A percentile compares a stretch with the other conserved stretches of the same genome.
phyloP scores from a whole-genome alignment of 53 echinoderm and acorn worm species.

The Antedon mediterranea region DNA sequence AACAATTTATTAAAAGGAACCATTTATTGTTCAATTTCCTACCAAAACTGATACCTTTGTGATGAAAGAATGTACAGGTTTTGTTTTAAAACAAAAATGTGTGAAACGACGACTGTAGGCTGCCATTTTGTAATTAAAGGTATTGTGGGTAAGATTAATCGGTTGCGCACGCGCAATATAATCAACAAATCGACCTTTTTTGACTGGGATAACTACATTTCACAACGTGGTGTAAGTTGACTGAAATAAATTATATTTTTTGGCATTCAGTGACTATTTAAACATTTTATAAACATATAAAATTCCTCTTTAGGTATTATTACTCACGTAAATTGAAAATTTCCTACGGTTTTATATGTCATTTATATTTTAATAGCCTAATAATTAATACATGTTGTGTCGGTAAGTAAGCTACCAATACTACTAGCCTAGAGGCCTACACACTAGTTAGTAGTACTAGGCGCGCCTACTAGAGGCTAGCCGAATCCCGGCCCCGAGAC shows the following conservation, averaged over 20 bases:
- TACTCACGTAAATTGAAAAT: neutral
- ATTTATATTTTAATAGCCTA: no score
- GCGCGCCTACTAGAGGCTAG: no score
- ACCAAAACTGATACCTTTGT: neutral
- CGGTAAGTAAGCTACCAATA: no score
- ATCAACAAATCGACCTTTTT: slow-evolving; percentile 2
- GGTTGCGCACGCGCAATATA: slow-evolving; percentile 6
- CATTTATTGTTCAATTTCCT: neutral
- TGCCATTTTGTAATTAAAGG: neutral
- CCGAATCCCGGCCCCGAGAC: no score
- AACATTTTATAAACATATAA: neutral
- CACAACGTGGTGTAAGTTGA: slow-evolving; percentile 4
- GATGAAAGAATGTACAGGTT: neutral
- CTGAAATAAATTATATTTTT: neutral
- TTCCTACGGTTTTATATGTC: no score
- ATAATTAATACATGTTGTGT: no score
- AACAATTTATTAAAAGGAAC: no score
- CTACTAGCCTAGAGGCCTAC: no score
- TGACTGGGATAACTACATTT: neutral
- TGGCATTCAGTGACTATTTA: neutral
- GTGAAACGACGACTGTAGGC: neutral
- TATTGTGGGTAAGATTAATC: neutral
- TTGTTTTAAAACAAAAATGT: neutral
- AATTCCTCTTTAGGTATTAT: neutral
- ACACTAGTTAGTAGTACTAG: no score